A percentile compares a stretch with the other conserved stretches of the same genome.
Conservation (phyloP, 2,797 vertebrate genomes). For the Xyrichtys novacula region DNA sequence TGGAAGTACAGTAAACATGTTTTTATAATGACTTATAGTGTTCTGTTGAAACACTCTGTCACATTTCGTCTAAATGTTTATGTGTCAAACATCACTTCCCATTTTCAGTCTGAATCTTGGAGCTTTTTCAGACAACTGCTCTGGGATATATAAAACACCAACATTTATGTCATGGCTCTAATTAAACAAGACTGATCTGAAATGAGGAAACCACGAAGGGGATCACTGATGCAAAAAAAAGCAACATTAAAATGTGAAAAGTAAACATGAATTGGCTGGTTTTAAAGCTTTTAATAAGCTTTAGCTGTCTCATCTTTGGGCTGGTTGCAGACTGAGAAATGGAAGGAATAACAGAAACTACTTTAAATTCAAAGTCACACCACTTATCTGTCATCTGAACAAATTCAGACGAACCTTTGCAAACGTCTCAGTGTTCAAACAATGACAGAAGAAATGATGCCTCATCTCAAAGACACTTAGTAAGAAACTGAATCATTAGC, state of each 20-base stretch:
- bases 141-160: background rate
- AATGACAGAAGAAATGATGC: background rate
- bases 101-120: background rate
- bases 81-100: background rate
- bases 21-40: background rate
- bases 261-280: background rate
- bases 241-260: background rate
- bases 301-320: background rate
- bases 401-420: background rate
- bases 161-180: background rate
- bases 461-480: background rate
- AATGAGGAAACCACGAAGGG: background rate
- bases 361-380: background rate
- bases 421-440: background rate
- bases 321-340: background rate
- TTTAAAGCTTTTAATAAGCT: background rate
- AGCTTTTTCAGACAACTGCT: background rate
- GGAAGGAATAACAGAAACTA: background rate
- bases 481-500: background rate
- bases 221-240: background rate
- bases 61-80: background rate
- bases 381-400: background rate
- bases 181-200: slow-evolving; percentile 13
- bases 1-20: background rate
- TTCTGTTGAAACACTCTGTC: background rate